phyloP scores from a whole-genome alignment of 2,797 vertebrate genomes.

The Sebastes cheni region DNA sequence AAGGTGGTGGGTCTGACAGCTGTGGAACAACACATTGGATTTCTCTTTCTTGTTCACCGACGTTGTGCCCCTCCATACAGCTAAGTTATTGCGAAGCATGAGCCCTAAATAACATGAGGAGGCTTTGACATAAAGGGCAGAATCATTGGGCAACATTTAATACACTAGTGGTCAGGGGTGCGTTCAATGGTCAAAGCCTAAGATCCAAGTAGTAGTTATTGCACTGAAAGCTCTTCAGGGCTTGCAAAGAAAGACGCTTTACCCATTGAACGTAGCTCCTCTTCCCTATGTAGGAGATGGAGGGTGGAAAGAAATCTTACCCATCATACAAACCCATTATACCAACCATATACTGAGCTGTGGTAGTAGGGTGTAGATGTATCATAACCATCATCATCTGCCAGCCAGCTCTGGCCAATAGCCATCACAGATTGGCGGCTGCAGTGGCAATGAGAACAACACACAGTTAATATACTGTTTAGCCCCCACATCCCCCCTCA shows the following conservation, averaged over 20 bases:
- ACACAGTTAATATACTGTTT: constrained; percentile 95
- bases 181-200: constrained; percentile 78
- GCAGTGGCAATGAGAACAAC: constrained; percentile 99
- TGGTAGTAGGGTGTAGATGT: constrained; percentile 98
- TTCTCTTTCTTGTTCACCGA: not conserved
- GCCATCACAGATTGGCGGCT: constrained; percentile 99
- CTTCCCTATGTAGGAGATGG: constrained; percentile 83
- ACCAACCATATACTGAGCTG: constrained; percentile 99
- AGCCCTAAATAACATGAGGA: constrained; percentile 34
- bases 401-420: constrained; percentile 98
- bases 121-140: constrained; percentile 82
- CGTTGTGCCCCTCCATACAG: not conserved
- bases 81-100: not conserved
- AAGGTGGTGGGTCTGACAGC: not conserved
- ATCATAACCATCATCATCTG: constrained; percentile 99
- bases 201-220: constrained; percentile 13
- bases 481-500: constrained; percentile 74
- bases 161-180: constrained; percentile 74
- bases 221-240: constrained; percentile 24
- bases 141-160: constrained; percentile 68
- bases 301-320: constrained; percentile 97
- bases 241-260: constrained; percentile 58
- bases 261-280: constrained; percentile 78
- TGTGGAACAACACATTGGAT: not conserved
- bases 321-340: constrained; percentile 99